Evolutionary conservation across 2,888 invertebrate species (phyloP).

Genomic region (Euplagia quadripunctaria): DNA sequence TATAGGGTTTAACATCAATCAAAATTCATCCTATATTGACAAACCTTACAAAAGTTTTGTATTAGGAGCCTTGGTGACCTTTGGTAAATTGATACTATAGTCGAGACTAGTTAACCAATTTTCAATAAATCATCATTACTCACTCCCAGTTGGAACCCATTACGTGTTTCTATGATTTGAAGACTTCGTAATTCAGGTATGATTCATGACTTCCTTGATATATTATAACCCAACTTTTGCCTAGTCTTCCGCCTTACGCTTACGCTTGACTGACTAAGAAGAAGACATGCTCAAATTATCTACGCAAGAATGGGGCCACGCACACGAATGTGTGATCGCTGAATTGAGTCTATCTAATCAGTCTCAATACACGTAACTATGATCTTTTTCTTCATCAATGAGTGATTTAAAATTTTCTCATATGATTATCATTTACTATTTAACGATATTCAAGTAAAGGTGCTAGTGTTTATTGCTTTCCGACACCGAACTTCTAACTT

Average conservation of each 20-base stretch:
- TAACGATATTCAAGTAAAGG: not conserved
- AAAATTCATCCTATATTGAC: not conserved
- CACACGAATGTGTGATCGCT: not conserved
- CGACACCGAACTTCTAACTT: too few species aligned
- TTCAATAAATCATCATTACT: slow-evolving; percentile 4
- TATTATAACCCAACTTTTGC: not conserved
- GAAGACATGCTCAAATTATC: not conserved
- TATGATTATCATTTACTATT: too few species aligned
- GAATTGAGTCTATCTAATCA: not conserved
- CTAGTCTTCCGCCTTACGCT: not conserved
- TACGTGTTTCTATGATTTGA: not conserved
- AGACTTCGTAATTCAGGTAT: not conserved
- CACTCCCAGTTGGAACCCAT: not conserved
- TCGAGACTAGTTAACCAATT: not conserved
- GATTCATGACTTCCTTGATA: not conserved
- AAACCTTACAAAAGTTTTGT: not conserved
- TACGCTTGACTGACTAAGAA: not conserved
- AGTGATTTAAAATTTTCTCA: too few species aligned
- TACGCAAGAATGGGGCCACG: not conserved
- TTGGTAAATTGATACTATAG: not conserved
- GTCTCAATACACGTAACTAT: not conserved
- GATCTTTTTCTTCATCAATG: not conserved
- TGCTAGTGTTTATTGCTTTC: too few species aligned
- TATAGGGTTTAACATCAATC: not conserved
- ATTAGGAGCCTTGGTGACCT: not conserved